Evolutionary conservation across 2,797 vertebrate species (phyloP).

Genomic region (Allobates femoralis): DNA sequence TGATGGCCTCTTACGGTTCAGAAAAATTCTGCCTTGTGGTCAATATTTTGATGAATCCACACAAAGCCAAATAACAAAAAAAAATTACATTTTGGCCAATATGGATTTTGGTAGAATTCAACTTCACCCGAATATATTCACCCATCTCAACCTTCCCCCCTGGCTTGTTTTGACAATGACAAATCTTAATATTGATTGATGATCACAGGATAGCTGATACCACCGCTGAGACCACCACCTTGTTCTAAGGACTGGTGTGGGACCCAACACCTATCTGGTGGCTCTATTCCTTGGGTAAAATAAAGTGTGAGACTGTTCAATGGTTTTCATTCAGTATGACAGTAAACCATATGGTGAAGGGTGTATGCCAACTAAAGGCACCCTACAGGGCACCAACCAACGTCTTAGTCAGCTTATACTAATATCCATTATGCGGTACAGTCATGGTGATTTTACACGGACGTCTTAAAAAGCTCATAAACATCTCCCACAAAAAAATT

Average conservation of each 20-base stretch:
- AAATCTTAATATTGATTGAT: neutral
- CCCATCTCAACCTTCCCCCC: neutral
- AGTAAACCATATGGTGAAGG: neutral
- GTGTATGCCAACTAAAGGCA: neutral
- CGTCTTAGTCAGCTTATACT: neutral
- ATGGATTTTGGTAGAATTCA: too few species aligned
- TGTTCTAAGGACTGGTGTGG: too few species aligned
- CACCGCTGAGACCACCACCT: too few species aligned
- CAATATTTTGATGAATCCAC: too few species aligned
- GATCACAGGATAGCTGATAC: neutral
- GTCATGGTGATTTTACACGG: neutral
- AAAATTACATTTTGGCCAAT: too few species aligned
- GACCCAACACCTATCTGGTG: too few species aligned
- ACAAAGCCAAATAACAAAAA: too few species aligned
- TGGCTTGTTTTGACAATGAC: neutral
- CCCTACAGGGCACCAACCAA: neutral
- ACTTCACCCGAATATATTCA: too few species aligned
- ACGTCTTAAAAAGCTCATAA: constrained; percentile 4
- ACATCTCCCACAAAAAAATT: neutral
- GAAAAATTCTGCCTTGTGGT: too few species aligned
- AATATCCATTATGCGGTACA: neutral
- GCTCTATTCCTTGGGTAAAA: too few species aligned
- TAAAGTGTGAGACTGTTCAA: neutral
- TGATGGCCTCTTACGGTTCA: too few species aligned
- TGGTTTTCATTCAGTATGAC: neutral